Conservation (phyloP, 1,140 invertebrate species). For the Drosophila sechellia region DNA sequence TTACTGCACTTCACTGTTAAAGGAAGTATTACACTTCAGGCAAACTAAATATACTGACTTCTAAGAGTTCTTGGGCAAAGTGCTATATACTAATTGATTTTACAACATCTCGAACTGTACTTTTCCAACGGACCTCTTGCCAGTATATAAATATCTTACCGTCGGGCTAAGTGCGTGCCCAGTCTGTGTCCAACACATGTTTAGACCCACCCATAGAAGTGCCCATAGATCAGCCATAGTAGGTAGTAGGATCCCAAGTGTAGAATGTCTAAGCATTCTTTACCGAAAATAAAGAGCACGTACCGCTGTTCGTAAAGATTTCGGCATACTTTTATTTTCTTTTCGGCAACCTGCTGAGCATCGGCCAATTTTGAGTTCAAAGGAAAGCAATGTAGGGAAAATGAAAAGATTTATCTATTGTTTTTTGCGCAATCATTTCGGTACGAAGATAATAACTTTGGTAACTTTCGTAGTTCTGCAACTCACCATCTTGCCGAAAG, state of each 20-base stretch:
- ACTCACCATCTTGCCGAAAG: background rate
- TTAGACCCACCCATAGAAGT: constrained; percentile 13
- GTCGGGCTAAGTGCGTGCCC: constrained; percentile 29
- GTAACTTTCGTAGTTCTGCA: constrained; percentile 12
- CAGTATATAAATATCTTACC: constrained; percentile 39
- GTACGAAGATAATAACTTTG: constrained; percentile 22
- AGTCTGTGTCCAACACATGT: constrained; percentile 40
- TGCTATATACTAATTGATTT: constrained; percentile 39
- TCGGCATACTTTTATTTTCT: background rate
- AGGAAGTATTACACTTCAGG: background rate
- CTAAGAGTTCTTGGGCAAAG: background rate
- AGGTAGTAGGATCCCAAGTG: constrained; percentile 11
- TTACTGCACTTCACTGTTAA: background rate
- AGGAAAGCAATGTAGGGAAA: background rate
- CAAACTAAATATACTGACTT: background rate
- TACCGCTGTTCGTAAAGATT: constrained; percentile 14
- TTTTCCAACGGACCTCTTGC: background rate
- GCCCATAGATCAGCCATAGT: background rate
- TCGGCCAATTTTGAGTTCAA: constrained; percentile 18
- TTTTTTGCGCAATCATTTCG: constrained; percentile 49
- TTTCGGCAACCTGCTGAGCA: constrained; percentile 24
- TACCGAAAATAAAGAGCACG: constrained; percentile 22
- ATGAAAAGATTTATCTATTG: constrained; percentile 20
- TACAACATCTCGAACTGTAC: constrained; percentile 21
- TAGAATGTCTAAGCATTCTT: constrained; percentile 1